A percentile compares a stretch with the other conserved stretches of the same genome.
These are phyloP conservation scores for Hippocampus mohnikei DNA, from an alignment of 2,113 vertebrate genomes.

Conservation along the genomic window DNA sequence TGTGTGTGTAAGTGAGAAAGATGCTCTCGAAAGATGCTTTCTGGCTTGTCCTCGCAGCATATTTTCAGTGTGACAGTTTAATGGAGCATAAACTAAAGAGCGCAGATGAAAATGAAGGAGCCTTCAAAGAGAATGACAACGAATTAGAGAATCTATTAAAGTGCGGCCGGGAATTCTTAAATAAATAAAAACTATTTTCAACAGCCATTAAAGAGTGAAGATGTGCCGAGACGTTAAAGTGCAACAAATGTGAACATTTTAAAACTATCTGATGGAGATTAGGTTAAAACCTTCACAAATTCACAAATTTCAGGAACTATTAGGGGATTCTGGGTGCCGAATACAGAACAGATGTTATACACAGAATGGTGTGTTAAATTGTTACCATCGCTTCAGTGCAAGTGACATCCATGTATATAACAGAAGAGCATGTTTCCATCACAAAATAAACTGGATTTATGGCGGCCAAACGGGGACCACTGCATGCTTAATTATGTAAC, in stretches of 20 bases:
- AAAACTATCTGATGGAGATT: not conserved
- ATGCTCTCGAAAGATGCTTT: conserved; percentile 25
- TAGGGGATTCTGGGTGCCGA: not conserved
- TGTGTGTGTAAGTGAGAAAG: conserved; percentile 29
- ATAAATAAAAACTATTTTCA: conserved; percentile 14
- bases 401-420: not conserved
- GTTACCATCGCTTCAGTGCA: not conserved
- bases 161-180: conserved; percentile 4
- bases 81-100: conserved; percentile 35
- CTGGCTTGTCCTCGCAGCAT: conserved; percentile 5
- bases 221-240: not conserved
- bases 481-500: conserved; percentile 50
- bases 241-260: not conserved
- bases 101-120: conserved; percentile 14
- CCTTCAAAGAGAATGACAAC: conserved; percentile 2
- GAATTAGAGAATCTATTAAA: not conserved
- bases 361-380: not conserved
- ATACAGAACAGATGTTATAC: not conserved
- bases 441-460: conserved; percentile 5
- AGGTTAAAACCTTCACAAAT: not conserved
- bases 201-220: conserved; percentile 30
- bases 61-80: conserved; percentile 41
- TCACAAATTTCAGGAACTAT: not conserved
- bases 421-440: conserved; percentile 13
- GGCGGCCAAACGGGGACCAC: conserved; percentile 11